Base-by-base conservation (phyloP, 2,113 vertebrate genomes). In the Platichthys stellatus region DNA sequence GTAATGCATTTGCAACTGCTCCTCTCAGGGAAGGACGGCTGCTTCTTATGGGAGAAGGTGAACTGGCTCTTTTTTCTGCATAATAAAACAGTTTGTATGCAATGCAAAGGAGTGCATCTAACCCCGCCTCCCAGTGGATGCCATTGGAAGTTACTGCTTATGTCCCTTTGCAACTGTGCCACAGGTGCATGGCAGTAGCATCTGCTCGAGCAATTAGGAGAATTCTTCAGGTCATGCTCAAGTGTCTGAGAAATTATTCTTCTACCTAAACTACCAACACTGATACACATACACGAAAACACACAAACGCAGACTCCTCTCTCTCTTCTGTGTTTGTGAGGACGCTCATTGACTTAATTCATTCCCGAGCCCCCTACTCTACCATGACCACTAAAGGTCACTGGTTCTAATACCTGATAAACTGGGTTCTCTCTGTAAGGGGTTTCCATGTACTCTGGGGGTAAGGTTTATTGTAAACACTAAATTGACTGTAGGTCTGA, bases 191-290 rank as follows among this genome's bases (percentile, higher is more conserved):
- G 49, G 70, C 54, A 62, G 71, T 62, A 69, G 68, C 72, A 81
- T 69, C 72, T 79, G 53, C 15, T 74, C 58, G 63, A 63, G 64
- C 71, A 76, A 81, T 83, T 70, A 59, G 54, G 38, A 62, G 43
- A 71, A 63, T 74, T 74, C 31, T 58, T 60, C 49, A 51, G 66
- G 57, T 84, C 72, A 69, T 59, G 62, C 69, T 66, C 51, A 51
- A 72, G 47, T 59, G 61, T 59, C 54, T 70, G n/a, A 23, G 18
- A 47, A 64, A 74, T 38, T 38, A 35, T 69, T 59, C n/a, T 49
- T 69, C 12, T 12, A n/a, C 51, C 51, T n/a, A 31, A 31, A 31
- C 31, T 31, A 54, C 24, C 18, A 15, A 63, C 38, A 15, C 57
- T 15, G 23, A 54, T 5, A n/a, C 51, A 54, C 51, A 54, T 3